Evolutionary conservation across 2,113 vertebrate genomes (phyloP).

Genomic region (Sprattus sprattus): DNA sequence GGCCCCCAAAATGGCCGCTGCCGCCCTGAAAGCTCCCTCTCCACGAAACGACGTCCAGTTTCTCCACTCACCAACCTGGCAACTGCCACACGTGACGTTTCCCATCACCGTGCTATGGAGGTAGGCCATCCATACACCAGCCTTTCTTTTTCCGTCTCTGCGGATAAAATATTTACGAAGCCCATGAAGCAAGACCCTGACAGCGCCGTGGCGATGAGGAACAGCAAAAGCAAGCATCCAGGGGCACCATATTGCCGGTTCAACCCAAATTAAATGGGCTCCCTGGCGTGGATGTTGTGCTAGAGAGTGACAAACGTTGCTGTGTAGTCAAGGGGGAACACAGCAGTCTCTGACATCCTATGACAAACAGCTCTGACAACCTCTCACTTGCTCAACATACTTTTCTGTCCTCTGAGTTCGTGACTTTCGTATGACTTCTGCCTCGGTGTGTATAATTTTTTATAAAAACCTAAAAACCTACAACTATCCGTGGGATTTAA

Average conservation of each 20-base stretch:
- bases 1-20: not conserved
- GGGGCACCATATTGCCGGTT: not conserved
- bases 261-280: not conserved
- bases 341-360: not conserved
- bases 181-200: constrained; percentile 25
- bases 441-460: not conserved
- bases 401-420: not conserved
- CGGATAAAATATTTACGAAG: constrained; percentile 21
- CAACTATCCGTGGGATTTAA: not conserved
- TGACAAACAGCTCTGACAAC: not conserved
- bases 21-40: not conserved
- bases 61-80: not conserved
- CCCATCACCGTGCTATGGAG: too few relatives aligned
- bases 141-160: not conserved
- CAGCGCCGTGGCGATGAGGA: not conserved
- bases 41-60: not conserved
- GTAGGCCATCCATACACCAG: too few relatives aligned
- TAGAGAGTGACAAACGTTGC: not conserved
- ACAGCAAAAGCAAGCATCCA: not conserved
- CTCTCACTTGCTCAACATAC: not conserved
- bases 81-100: not conserved
- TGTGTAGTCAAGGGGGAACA: not conserved
- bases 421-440: not conserved
- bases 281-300: not conserved
- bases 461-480: not conserved